Evolutionary conservation across 1,140 invertebrate species (phyloP), one percentile per base, ranked within the genome.

Genomic region (Rhagoletis zephyria): DNA sequence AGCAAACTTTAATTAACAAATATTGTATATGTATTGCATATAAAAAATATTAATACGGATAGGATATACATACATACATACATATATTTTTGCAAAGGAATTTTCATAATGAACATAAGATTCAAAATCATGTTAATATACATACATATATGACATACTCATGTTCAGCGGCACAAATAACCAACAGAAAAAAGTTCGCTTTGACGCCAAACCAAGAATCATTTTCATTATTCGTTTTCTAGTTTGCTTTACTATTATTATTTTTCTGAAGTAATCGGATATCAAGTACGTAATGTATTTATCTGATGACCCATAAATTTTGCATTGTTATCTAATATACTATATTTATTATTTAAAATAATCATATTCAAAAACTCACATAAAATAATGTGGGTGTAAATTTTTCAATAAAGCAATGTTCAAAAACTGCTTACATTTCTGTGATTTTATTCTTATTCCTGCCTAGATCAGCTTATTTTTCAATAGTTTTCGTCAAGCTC

Each of bases 391-490:
- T 19, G 56, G 56, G 74, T 81, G 74, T 81, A 81, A 51, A 56
- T 14, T 51, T 81, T 81, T 81, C 74, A 81, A 81, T 81, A 81
- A 81, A 81, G n/a, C 19, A 81, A 81, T 56, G 74, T 81, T 81
- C 19, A 81, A 81, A 81, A 81, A 81, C 51, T 59, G 56, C 51
- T 16, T 40, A 67, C 1, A 67, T 40, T 9, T 63, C 9, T 63
- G 4, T 63, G 6, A n/a, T 67, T 16, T 64, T 64, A 14, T 64
- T 9, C 16, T 9, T 64, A 64, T 1, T 30, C 30, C 30, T 30
- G 30, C 30, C 30, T 30, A 30, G 30, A 30, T 30, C 30, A 30
- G 30, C 30, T 30, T 30, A 30, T 30, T 30, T 30, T 30, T 30
- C 30, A 30, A 30, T 30, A 30, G 30, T 30, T 30, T 30, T 30